Base-by-base conservation (phyloP, 2,888 invertebrate genomes). In the Geophilus truncorum region DNA sequence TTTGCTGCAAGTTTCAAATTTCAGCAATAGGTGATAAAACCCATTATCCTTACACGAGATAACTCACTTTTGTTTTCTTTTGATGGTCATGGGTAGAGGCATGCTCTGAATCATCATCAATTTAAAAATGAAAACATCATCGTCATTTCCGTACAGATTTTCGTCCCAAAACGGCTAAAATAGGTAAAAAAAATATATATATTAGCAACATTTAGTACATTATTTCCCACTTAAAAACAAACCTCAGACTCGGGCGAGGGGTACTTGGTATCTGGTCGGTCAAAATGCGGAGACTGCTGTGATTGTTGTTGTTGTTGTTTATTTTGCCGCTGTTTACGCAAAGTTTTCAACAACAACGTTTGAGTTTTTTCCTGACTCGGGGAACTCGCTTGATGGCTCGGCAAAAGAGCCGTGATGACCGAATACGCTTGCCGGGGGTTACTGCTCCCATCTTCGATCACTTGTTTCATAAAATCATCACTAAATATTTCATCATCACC, bases 61-160 rank as follows among this genome's bases (percentile, higher is more conserved):
- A 3, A 15, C 51, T 51, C 18, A 81, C 81, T 77, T 57, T 25
- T 81, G 77, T 45, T 78, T 45, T 57, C 62, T 78, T 15, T 78
- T 81, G 32, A 32, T 36, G 21, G 81, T 40, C 81, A 81, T 81
- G 5, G 81, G 70, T 10, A 77, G 18, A 4, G 70, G 36, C 81
- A 81, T 81, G 28, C 78, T 36, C 51, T 62, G 23, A 18, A 81
- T 57, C 34, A 77, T 30, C 57, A 78, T 78, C 32, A 81, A 34
- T 25, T 78, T 76, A 23, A 40, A 32, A 18, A 78, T 15, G 25
- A 57, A 77, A 1, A 30, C 36, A 7, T 77, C 51, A 5, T 80
- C 78, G 9, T 81, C 78, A n/a, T 62, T 40, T n/a, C 21, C 78
- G 7, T 28, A 15, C 21, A 45, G n/a, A 25, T 80, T 77, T 1